These are phyloP conservation scores for Sclerodermus sp. DNA, from an alignment of 2,888 invertebrate genomes.

Conservation along the genomic window DNA sequence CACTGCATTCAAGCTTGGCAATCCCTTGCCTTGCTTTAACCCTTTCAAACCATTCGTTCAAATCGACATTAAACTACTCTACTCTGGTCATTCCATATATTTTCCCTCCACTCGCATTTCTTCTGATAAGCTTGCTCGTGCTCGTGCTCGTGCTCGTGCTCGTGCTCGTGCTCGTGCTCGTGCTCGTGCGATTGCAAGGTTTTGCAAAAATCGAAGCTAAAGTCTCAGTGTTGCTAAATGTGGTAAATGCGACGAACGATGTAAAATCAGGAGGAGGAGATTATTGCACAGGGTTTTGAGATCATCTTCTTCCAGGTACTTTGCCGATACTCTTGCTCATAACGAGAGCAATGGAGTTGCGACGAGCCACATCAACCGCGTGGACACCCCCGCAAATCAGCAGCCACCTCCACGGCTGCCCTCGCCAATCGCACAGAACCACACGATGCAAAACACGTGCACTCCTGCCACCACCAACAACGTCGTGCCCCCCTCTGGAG, in stretches of 20 bases:
- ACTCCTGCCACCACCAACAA: conserved; percentile 37
- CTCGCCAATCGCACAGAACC: conserved; percentile 44
- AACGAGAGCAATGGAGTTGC: conserved; percentile 54
- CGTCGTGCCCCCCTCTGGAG: conserved; percentile 32
- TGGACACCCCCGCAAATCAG: conserved; percentile 39
- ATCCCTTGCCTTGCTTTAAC: conserved; percentile 37
- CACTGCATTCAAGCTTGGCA: conserved; percentile 40
- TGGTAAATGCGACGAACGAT: too few relatives aligned
- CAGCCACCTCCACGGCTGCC: conserved; percentile 40
- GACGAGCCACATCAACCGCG: conserved; percentile 38
- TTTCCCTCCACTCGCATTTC: conserved; percentile 8
- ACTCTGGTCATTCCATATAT: conserved; percentile 14
- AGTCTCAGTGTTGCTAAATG: too few relatives aligned
- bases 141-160: too few relatives aligned
- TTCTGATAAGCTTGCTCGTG: too few relatives aligned
- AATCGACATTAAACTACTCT: conserved; percentile 20
- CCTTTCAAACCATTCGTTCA: neutral
- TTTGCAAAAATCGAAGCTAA: too few relatives aligned
- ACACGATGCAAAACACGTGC: conserved; percentile 43
- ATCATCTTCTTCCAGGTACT: conserved; percentile 51
- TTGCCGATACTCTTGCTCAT: conserved; percentile 60
- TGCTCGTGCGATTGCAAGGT: too few relatives aligned
- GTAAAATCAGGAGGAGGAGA: too few relatives aligned
- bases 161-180: too few relatives aligned
- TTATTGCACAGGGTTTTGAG: too few relatives aligned